Conservation (phyloP, 2,113 vertebrate species). For the Leiothrix lutea region DNA sequence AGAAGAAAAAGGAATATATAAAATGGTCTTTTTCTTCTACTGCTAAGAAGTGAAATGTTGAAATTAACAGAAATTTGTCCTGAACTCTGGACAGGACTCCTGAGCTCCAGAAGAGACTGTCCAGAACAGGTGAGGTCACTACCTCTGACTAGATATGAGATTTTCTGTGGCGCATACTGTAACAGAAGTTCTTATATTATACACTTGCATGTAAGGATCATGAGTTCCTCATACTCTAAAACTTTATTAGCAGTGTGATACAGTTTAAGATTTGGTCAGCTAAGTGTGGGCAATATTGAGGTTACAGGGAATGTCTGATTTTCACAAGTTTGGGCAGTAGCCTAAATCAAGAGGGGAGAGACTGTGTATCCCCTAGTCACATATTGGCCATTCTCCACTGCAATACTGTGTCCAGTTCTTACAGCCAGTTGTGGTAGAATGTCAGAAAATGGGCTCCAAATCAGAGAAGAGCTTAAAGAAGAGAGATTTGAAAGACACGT, state of each 20-base stretch:
- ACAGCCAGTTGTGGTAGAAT: background rate
- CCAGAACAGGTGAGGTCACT: background rate
- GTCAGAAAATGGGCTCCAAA: background rate
- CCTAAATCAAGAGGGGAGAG: background rate
- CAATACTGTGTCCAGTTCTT: background rate
- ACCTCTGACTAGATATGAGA: background rate
- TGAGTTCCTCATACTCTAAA: background rate
- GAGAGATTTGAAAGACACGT: background rate
- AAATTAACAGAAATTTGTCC: background rate
- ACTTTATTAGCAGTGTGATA: background rate
- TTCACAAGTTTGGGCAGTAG: background rate
- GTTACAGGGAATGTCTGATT: background rate
- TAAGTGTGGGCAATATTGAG: background rate
- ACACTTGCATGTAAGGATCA: background rate
- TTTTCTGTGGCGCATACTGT: background rate
- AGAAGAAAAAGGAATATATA: background rate
- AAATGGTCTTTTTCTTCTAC: background rate
- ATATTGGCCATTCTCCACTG: rapidly evolving
- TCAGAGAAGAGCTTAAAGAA: background rate
- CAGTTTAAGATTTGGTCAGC: background rate
- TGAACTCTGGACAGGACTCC: background rate
- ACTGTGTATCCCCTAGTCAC: background rate
- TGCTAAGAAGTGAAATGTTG: background rate
- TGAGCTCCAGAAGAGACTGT: background rate
- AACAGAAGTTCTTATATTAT: background rate